phyloP scores from a whole-genome alignment of 2,113 vertebrate species.

The Dromiciops gliroides region DNA sequence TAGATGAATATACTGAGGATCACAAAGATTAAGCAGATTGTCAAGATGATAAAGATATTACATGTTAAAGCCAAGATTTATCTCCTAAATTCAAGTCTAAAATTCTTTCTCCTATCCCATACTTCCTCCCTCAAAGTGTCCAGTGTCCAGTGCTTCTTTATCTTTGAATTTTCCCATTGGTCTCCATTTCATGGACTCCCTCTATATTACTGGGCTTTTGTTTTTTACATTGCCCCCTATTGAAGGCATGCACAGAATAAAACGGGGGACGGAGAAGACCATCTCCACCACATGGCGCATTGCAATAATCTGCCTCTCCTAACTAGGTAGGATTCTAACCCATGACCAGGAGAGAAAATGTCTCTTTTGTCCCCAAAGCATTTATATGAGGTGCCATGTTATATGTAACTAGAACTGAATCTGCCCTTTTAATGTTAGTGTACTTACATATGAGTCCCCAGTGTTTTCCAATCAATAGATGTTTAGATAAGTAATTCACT shows the following conservation, averaged over 20 bases:
- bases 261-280: neutral
- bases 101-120: neutral
- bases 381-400: slow-evolving; percentile 17
- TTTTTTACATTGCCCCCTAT: neutral
- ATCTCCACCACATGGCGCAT: neutral
- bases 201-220: neutral
- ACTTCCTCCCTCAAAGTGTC: neutral
- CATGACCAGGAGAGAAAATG: neutral
- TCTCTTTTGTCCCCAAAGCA: slow-evolving; percentile 13
- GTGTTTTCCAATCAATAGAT: slow-evolving; percentile 67
- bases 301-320: neutral
- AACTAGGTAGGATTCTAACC: neutral
- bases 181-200: neutral
- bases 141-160: neutral
- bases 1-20: neutral
- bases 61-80: neutral
- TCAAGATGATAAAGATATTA: neutral
- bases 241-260: neutral
- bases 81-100: neutral
- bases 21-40: neutral
- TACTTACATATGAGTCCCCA: slow-evolving; percentile 64
- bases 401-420: slow-evolving; percentile 52
- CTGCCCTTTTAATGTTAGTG: slow-evolving; percentile 54
- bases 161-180: neutral
- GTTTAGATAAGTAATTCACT: slow-evolving; percentile 72